Evolutionary conservation across 2,113 vertebrate species (phyloP), one percentile per base, ranked within the genome.

Genomic region (Campylomormyrus tamandua): DNA sequence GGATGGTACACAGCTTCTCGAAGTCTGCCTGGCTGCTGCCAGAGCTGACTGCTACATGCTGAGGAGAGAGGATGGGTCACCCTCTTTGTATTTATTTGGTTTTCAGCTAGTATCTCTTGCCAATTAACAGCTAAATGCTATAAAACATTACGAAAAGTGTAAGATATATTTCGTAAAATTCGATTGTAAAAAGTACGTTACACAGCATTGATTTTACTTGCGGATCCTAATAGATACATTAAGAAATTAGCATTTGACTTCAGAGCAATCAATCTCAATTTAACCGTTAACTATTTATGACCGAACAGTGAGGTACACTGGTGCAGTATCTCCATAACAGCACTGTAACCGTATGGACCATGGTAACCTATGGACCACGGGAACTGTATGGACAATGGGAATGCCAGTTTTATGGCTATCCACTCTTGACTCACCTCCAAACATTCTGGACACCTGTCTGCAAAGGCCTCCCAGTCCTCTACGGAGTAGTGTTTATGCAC

Each of bases 401-500:
- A 24, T n/a, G 39, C 24, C 39, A 24, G 39, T 48, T 84, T 48
- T 27, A 45, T 21, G 8, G 45, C 21, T 46, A 4, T 13, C 8
- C 31, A 21, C 45, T 83, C 31, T 49, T 27, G 49, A 53, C 89
- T 7, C 96, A 99, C 98, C 98, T 98, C 97, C 90, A 99, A 92
- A 93, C 98, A 99, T 91, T 98, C 97, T 86, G 98, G 97, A 91
- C 98, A 96, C 90, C 93, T 94, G 90, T 95, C 94, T 89, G 98
- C 98, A 95, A 99, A 99, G 66, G 93, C 93, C 92, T 97, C 98
- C 98, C 98, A 99, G 91, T 99, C 97, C 89, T 99, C 98, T 91
- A 99, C 90, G 90, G 97, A 94, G 95, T 99, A 99, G 94, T 99
- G 98, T 93, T 99, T 99, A 89, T 99, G 98, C 92, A 99, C 95